These are phyloP conservation scores for Rhabdophis nuchalis DNA, from an alignment of 2,797 vertebrate genomes.

Conservation along the genomic window DNA sequence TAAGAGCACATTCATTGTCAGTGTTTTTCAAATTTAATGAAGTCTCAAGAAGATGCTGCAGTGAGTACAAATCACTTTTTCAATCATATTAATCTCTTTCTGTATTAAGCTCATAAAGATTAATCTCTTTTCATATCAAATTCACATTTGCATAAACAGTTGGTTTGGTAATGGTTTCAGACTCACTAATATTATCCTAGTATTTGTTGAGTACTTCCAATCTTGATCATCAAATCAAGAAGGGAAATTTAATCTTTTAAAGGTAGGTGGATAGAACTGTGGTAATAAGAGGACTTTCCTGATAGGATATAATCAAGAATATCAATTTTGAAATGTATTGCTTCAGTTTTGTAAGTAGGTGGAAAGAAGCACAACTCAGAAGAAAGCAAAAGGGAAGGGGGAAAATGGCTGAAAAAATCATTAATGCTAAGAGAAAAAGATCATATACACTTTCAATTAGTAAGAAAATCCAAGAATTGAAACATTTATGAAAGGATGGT, in stretches of 20 bases:
- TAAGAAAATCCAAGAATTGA: background rate
- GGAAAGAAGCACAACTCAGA: constrained; percentile 22
- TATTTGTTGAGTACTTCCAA: background rate
- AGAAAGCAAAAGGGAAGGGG: background rate
- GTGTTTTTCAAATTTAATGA: background rate
- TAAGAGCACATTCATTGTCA: background rate
- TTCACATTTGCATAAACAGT: background rate
- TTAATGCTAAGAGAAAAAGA: constrained; percentile 1
- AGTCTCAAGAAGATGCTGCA: background rate
- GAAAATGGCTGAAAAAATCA: background rate
- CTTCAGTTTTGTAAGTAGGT: constrained; percentile 34
- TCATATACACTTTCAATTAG: background rate
- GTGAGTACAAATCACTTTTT: background rate
- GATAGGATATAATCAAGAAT: constrained; percentile 18
- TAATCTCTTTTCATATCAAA: background rate
- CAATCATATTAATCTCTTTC: background rate
- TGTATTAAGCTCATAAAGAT: background rate
- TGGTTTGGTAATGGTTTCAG: background rate
- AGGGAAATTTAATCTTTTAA: background rate
- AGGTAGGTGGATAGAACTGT: background rate
- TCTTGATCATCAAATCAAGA: background rate
- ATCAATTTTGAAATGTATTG: constrained; percentile 44
- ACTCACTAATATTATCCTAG: background rate
- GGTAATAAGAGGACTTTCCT: background rate
- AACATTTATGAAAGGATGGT: background rate